These are phyloP conservation scores for Sebastolobus altivelis DNA, from an alignment of 2,797 vertebrate genomes.

Conservation along the genomic window DNA sequence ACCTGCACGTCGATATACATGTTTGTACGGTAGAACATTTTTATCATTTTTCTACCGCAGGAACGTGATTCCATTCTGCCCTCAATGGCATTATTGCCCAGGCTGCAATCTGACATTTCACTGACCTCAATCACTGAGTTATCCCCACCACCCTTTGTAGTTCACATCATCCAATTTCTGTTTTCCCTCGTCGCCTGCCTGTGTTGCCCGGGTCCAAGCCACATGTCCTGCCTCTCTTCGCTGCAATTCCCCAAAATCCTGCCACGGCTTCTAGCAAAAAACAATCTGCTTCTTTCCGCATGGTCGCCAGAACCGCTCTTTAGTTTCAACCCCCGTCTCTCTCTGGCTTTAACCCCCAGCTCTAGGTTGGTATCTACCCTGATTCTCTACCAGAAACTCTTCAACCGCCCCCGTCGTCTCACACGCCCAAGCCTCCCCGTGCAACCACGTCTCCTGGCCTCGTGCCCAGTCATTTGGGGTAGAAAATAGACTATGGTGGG, in stretches of 20 bases:
- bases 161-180: slow-evolving; percentile 43
- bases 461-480: not conserved
- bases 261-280: slow-evolving; percentile 22
- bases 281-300: slow-evolving; percentile 50
- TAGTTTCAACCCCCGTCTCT: slow-evolving; percentile 22
- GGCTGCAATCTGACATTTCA: slow-evolving; percentile 58
- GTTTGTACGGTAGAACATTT: not conserved
- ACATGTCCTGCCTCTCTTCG: slow-evolving; percentile 12
- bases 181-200: slow-evolving; percentile 13
- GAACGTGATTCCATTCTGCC: not conserved
- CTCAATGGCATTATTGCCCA: slow-evolving; percentile 18
- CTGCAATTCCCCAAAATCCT: slow-evolving; percentile 37
- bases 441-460: not conserved
- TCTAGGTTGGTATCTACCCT: slow-evolving; percentile 15
- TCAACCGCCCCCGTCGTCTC: slow-evolving; percentile 3
- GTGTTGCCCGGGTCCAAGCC: slow-evolving; percentile 22
- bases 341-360: slow-evolving; percentile 20
- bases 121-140: slow-evolving; percentile 56
- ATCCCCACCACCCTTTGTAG: slow-evolving; percentile 39
- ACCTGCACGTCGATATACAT: not conserved
- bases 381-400: slow-evolving; percentile 17
- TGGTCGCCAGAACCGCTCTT: slow-evolving; percentile 33
- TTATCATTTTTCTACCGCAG: slow-evolving; percentile 10
- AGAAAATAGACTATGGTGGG: slow-evolving; percentile 16
- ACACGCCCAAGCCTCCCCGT: slow-evolving; percentile 6